These are phyloP conservation scores for Rhinella marina DNA, from an alignment of 2,797 vertebrate genomes.

Conservation along the genomic window DNA sequence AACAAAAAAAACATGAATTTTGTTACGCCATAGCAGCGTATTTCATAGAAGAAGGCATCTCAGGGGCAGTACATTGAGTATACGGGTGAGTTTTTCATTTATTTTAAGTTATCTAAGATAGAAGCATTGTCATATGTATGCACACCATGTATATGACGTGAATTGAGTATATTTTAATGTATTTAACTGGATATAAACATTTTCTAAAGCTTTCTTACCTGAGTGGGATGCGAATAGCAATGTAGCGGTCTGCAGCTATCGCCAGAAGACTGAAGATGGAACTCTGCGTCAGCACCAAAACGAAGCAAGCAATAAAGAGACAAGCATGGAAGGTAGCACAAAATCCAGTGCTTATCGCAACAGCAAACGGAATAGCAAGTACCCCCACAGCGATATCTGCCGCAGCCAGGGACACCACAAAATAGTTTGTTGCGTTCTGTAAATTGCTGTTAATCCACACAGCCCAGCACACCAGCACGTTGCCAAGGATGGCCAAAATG, in stretches of 20 bases:
- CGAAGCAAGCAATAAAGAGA: constrained; percentile 95
- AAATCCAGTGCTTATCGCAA: constrained; percentile 93
- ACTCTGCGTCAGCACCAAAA: constrained; percentile 94
- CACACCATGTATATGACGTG: too few relatives aligned
- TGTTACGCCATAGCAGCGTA: too few relatives aligned
- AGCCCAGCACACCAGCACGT: constrained; percentile 95
- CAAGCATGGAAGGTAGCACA: constrained; percentile 93
- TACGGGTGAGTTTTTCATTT: too few relatives aligned
- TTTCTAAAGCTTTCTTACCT: constrained; percentile 77
- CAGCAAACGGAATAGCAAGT: constrained; percentile 92
- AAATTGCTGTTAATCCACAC: constrained; percentile 93
- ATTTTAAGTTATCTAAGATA: too few relatives aligned
- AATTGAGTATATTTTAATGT: too few relatives aligned
- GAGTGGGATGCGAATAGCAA: constrained; percentile 92
- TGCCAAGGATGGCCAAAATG: constrained; percentile 88
- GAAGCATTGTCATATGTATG: too few relatives aligned
- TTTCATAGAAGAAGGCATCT: too few relatives aligned
- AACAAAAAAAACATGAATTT: too few relatives aligned
- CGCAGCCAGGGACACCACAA: constrained; percentile 91
- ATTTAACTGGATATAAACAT: background rate
- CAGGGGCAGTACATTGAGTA: too few relatives aligned
- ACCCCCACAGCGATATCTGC: constrained; percentile 94
- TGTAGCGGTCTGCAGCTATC: constrained; percentile 93
- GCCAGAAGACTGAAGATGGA: constrained; percentile 98
- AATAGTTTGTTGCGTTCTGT: constrained; percentile 96